phyloP scores from a whole-genome alignment of 92 coral and sea anemone species.

The Zoanthus solanderi region DNA sequence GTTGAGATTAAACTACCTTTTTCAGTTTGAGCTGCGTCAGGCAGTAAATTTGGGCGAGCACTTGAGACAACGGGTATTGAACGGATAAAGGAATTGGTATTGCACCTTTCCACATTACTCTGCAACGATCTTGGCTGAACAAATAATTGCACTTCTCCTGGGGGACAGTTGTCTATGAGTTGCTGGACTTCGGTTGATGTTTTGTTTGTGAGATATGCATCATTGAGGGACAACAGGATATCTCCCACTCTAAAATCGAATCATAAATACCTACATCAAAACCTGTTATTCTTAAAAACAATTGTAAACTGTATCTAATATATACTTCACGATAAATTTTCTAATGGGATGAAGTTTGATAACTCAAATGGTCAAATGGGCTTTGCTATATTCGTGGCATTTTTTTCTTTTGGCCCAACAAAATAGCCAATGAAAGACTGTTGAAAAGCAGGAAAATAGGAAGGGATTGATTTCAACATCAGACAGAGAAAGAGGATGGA shows the following conservation, averaged over 20 bases:
- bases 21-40: not conserved
- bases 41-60: too few relatives aligned
- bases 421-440: too few relatives aligned
- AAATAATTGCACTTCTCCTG: constrained; percentile 77
- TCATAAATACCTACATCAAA: constrained; percentile 5
- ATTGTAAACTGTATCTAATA: not conserved
- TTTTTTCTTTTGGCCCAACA: too few relatives aligned
- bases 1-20: not conserved
- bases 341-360: not conserved
- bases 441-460: too few relatives aligned
- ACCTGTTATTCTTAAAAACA: too few relatives aligned
- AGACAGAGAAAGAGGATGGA: too few relatives aligned
- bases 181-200: constrained; percentile 65
- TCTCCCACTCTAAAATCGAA: constrained; percentile 78
- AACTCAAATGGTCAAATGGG: too few relatives aligned
- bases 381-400: too few relatives aligned
- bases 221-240: constrained; percentile 77
- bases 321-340: not conserved
- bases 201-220: constrained; percentile 62
- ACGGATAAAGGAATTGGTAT: not conserved
- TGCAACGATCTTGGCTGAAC: constrained; percentile 64
- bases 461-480: too few relatives aligned
- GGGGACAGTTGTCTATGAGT: constrained; percentile 80
- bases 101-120: not conserved
- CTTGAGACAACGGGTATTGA: not conserved